Base-by-base conservation (phyloP, 2,888 invertebrate genomes). In the Calliphora vomitoria region DNA sequence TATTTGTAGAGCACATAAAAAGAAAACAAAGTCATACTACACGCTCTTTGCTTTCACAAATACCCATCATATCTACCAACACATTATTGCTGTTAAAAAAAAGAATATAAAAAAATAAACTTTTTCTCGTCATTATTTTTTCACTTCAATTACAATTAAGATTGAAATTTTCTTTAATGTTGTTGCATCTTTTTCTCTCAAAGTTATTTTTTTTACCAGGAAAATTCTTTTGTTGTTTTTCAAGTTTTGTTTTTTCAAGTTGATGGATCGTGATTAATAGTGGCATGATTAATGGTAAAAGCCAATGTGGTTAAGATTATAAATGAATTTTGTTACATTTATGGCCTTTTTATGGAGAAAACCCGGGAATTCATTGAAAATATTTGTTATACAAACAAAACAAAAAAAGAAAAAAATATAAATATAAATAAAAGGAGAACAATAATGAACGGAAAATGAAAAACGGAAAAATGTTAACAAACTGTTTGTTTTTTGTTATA, bases 221-320 rank as follows among this genome's bases (percentile, higher is more conserved):
- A 41, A 80, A 62, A 10, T 41, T 55, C 41, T 53, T 38, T 71
- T 60, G 64, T 44, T 69, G 47, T 8, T 31, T 69, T 31, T 50
- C 13, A 13, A 25, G 8, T 72, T 31, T 68, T 85, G n/a, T 53
- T 72, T 41, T 25, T 58, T 13, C 15, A 44, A 64, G 50, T 31
- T 83, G 75, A 87, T 76, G 80, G 76, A 72, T 81, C 71, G 72
- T 83, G 64, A 82, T 85, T 85, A 85, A 82, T 82, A 82, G 85
- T 78, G 81, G 47, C 84, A 84, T 78, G 84, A 87, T 87, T 87
- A 82, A 87, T 87, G 81, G 66, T 55, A 72, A 68, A 82, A 82
- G 69, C 55, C 85, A 85, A 82, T 87, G 82, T 82, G 82, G 78
- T 79, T 82, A 75, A 75, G 55, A 79, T 85, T 79, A 82, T 85